These are phyloP conservation scores for Panagrolaimus sp. DNA, from an alignment of 1,140 invertebrate species.

Conservation along the genomic window DNA sequence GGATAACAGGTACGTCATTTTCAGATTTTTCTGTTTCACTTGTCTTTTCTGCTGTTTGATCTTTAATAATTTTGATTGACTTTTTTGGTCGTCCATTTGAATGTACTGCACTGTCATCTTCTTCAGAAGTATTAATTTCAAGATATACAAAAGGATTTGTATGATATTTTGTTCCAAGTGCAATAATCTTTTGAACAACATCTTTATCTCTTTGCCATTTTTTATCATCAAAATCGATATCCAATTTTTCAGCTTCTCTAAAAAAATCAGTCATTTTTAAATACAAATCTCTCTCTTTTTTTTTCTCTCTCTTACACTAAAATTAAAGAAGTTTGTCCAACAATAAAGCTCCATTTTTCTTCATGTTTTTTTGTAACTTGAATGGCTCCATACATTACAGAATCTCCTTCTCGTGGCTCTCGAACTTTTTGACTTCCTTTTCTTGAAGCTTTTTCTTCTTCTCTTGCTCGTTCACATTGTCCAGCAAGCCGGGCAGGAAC, in stretches of 20 bases:
- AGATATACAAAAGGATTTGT: conserved; percentile 2
- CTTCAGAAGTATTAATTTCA: neutral
- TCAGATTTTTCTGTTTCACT: neutral
- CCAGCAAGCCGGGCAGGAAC: neutral
- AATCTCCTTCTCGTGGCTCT: neutral
- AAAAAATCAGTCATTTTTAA: neutral
- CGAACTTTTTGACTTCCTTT: neutral
- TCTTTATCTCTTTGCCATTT: conserved; percentile 4
- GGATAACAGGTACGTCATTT: neutral
- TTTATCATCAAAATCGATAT: neutral
- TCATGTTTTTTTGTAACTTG: neutral
- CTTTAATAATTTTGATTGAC: too few species aligned
- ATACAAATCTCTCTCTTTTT: neutral
- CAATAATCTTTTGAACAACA: neutral
- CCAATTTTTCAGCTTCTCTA: neutral
- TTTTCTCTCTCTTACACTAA: neutral
- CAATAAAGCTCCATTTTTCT: neutral
- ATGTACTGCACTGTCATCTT: neutral
- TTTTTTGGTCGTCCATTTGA: too few species aligned
- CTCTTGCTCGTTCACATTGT: conserved; percentile 1
- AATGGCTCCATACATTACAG: neutral
- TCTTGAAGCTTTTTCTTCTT: neutral
- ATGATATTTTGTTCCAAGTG: neutral
- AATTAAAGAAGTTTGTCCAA: neutral
- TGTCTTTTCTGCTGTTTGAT: too few species aligned